Percentiles rank a stretch among this genome's conserved stretches.
Conservation (phyloP, 2,888 invertebrate species). For the Chrysotoxum bicinctum region DNA sequence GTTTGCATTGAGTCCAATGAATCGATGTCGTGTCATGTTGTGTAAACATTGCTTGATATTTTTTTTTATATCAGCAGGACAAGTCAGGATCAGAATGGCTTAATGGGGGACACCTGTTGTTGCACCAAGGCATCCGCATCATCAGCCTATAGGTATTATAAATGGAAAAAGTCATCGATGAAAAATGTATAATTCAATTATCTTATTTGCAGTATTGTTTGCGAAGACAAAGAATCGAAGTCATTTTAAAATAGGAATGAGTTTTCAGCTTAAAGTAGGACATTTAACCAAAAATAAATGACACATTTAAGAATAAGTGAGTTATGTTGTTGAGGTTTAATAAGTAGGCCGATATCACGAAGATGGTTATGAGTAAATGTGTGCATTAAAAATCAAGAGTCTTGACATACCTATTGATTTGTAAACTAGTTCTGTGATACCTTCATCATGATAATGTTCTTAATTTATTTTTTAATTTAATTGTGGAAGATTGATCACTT, state of each 20-base stretch:
- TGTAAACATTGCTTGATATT: constrained; percentile 66
- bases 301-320: background rate
- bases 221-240: background rate
- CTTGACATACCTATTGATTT: too few relatives aligned
- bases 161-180: constrained; percentile 68
- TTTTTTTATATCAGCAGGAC: constrained; percentile 31
- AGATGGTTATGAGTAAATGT: too few relatives aligned
- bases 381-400: too few relatives aligned
- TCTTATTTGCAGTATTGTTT: constrained; percentile 62
- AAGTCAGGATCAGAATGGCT: constrained; percentile 32
- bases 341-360: too few relatives aligned
- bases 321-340: too few relatives aligned
- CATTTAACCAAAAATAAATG: background rate
- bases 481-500: too few relatives aligned
- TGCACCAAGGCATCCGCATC: constrained; percentile 5
- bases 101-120: constrained; percentile 69
- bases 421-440: too few relatives aligned
- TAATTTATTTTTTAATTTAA: too few relatives aligned
- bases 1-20: constrained; percentile 67
- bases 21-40: constrained; percentile 73
- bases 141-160: constrained; percentile 22
- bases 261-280: constrained; percentile 1
- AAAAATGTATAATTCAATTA: constrained; percentile 73
- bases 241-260: constrained; percentile 10
- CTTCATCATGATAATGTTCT: too few relatives aligned